Base-by-base conservation (phyloP, 2,888 invertebrate species). In the Anarsia innoxiella region DNA sequence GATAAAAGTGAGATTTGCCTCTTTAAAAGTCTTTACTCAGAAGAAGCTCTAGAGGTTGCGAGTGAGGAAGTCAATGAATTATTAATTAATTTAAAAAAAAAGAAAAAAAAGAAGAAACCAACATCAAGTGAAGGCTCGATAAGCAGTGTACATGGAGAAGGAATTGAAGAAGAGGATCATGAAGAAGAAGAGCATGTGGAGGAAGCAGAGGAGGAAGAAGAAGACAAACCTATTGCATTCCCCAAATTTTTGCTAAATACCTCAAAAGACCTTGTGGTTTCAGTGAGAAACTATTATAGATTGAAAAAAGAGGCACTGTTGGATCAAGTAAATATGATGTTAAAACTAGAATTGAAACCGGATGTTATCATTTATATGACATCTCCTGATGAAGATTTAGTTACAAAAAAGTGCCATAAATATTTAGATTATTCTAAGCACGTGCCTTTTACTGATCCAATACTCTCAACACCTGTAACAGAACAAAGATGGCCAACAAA, bases 361-460 rank as follows among this genome's bases (percentile, higher is more conserved):
- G 66, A 78, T 47, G 54, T 89, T 27, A 74, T 90, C 12, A 80
- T 90, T 48, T 86, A 89, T 51, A 55, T 88, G 1, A 77, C 79
- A 26, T 87, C 88, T 44, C 75, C 86, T 13, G 85, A 88, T 44
- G 59, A 59, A 34, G 89, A 89, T 53, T 70, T 86, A n/a, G 50
- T 86, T 13, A 66, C 66, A 10, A 85, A 74, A 56, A 73, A 64
- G 50, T 45, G 36, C 31, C 60, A 64, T 31, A 75, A 66, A 47
- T 79, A 58, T 49, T 47, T 67, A 12, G 71, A 79, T 53, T 80
- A 75, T 46, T 4, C 14, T 8, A 34, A 12, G 15, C n/a, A 15
- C 1, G 10, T 11, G 29, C 14, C 11, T n/a, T 16, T 8, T 12
- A 23, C 8, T 9, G 50, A 66, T 47, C 56, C 64, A 33, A 68